Conservation (phyloP, 1,140 invertebrate species). For the Trypoxylus dichotomus region DNA sequence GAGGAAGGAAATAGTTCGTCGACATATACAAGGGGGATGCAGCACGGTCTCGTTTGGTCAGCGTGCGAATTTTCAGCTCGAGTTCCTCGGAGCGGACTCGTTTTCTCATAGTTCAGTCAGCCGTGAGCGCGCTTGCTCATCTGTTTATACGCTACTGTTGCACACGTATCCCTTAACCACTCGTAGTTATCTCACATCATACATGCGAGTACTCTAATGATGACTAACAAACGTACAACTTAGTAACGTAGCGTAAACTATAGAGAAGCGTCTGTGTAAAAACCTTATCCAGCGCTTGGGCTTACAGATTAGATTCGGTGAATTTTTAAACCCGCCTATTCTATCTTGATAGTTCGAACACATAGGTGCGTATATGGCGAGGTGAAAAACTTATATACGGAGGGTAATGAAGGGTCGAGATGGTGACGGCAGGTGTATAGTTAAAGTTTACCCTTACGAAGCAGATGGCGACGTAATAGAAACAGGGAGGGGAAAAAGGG, state of each 20-base stretch:
- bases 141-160: neutral
- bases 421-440: slow-evolving; percentile 13
- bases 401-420: slow-evolving; percentile 12
- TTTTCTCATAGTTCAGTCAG: slow-evolving; percentile 16
- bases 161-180: neutral
- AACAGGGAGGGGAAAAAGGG: neutral
- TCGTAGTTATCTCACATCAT: neutral
- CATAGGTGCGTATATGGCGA: neutral
- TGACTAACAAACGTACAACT: neutral
- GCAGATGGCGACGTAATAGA: slow-evolving; percentile 16
- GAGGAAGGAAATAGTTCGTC: slow-evolving; percentile 2
- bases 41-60: slow-evolving; percentile 11
- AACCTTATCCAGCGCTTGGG: neutral
- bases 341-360: neutral
- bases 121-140: neutral
- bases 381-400: slow-evolving; percentile 15
- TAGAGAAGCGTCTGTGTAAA: neutral
- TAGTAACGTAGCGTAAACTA: neutral
- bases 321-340: neutral
- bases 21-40: neutral
- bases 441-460: slow-evolving; percentile 26
- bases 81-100: slow-evolving; percentile 2
- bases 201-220: too few relatives aligned
- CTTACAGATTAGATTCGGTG: neutral
- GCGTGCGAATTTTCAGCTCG: slow-evolving; percentile 20